phyloP scores from a whole-genome alignment of 64 coral and sea anemone genomes.

The Actinia tenebrosa region DNA sequence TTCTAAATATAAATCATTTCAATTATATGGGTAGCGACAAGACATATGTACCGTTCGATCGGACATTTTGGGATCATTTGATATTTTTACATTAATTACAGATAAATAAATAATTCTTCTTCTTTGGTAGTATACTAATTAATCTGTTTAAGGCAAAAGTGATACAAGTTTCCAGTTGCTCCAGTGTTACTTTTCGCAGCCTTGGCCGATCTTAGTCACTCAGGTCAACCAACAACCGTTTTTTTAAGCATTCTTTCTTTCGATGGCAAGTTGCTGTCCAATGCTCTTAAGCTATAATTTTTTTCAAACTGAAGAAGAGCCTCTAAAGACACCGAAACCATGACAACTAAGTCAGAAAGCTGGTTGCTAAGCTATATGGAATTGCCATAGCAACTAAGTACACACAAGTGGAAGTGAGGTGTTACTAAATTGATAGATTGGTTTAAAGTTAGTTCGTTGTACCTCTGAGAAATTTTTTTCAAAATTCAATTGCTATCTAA shows the following conservation, averaged over 20 bases:
- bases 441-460: neutral
- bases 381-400: neutral
- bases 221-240: neutral
- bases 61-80: no score
- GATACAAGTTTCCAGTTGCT: no score
- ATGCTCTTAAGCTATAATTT: neutral
- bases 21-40: neutral
- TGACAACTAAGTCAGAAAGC: neutral
- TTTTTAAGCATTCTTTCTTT: neutral
- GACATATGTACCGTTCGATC: neutral
- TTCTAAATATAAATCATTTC: neutral
- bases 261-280: neutral
- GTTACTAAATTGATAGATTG: neutral
- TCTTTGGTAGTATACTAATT: no score
- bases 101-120: no score
- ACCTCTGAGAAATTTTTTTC: neutral
- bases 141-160: no score
- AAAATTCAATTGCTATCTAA: neutral
- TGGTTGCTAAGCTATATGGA: neutral
- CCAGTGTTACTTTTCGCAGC: neutral
- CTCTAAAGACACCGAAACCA: neutral
- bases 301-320: neutral
- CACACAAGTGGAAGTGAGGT: slow-evolving; percentile 4
- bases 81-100: no score
- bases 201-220: neutral